Conservation (phyloP, 2,797 vertebrate species). For the Anolis apletophallus region DNA sequence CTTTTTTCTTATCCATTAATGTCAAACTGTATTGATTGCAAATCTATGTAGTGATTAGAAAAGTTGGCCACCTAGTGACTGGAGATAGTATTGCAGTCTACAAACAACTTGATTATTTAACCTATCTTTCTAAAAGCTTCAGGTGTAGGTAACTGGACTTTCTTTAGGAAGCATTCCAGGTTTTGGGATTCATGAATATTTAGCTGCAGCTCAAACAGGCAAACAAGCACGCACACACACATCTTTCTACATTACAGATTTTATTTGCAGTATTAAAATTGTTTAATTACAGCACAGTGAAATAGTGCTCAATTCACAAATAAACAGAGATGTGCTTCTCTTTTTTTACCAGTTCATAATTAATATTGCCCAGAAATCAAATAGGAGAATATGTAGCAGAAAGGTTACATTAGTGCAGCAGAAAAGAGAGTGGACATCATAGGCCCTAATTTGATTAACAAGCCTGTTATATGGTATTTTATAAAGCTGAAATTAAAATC, state of each 20-base stretch:
- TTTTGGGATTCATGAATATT: background rate
- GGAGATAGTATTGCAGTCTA: no score
- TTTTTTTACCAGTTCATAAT: background rate
- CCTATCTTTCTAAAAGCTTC: no score
- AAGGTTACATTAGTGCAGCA: background rate
- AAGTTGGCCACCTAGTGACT: no score
- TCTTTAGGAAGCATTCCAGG: background rate
- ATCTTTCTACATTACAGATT: background rate
- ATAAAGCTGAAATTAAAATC: background rate
- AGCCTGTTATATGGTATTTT: background rate
- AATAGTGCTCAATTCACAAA: background rate
- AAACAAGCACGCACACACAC: background rate
- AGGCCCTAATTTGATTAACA: background rate
- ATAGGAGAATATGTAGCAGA: background rate
- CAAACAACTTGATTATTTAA: no score
- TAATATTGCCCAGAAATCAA: background rate
- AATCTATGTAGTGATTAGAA: no score
- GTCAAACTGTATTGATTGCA: no score
- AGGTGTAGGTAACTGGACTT: no score
- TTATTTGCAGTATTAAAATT: slow-evolving; percentile 22
- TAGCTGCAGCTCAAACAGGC: background rate
- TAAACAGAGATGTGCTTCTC: background rate
- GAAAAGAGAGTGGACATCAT: background rate
- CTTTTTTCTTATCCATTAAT: no score
- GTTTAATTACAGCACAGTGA: background rate